These are phyloP conservation scores for Hipparchia semele DNA, from an alignment of 2,888 invertebrate genomes.

Conservation along the genomic window DNA sequence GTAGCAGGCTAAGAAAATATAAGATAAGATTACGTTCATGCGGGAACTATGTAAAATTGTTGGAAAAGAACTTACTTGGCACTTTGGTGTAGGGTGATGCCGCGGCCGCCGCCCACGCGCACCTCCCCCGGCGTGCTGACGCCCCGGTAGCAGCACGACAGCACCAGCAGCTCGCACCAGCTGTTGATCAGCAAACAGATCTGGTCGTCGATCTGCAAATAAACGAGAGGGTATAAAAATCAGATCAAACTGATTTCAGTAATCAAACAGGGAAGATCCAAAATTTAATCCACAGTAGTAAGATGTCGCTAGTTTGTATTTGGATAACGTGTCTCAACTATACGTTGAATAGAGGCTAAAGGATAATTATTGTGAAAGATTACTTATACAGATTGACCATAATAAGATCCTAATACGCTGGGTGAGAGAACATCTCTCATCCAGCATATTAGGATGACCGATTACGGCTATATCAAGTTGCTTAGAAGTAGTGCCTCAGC, in stretches of 20 bases:
- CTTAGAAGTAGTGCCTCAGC: too few relatives aligned
- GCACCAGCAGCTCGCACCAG: conserved; percentile 96
- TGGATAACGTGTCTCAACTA: not conserved
- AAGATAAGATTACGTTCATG: not conserved
- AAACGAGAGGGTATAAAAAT: not conserved
- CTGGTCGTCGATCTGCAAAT: conserved; percentile 96
- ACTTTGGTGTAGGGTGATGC: conserved; percentile 77
- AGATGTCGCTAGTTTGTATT: too few relatives aligned
- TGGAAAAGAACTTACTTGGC: conserved; percentile 73
- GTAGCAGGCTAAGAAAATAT: too few relatives aligned
- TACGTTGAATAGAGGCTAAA: not conserved
- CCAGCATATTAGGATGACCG: conserved; percentile 34
- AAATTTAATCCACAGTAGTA: too few relatives aligned
- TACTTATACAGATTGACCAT: not conserved
- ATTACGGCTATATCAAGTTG: conserved; percentile 80
- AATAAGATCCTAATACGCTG: not conserved
- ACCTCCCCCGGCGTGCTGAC: conserved; percentile 95
- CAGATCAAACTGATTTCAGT: not conserved
- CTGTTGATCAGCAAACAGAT: conserved; percentile 98
- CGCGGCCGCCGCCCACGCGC: conserved; percentile 83
- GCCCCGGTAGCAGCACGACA: conserved; percentile 97
- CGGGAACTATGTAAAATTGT: too few relatives aligned
- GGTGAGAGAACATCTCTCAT: not conserved
- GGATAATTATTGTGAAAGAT: not conserved
- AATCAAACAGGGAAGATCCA: too few relatives aligned